Conservation (phyloP, 2,888 invertebrate species). For the Limnephilus rhombicus region DNA sequence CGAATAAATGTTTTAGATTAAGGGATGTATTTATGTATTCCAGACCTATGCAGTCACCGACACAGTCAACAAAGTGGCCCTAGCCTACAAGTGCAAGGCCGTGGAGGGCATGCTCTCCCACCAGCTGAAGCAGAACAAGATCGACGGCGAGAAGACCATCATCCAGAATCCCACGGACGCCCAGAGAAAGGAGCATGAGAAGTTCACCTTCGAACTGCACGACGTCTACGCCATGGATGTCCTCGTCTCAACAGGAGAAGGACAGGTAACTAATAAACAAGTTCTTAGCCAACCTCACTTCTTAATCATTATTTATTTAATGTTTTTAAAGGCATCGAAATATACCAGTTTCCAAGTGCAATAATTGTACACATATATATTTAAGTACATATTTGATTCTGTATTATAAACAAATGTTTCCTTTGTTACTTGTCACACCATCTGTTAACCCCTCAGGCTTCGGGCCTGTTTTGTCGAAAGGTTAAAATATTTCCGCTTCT, state of each 20-base stretch:
- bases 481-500: no score
- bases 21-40: slow-evolving; percentile 49
- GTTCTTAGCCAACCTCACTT: not conserved
- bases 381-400: not conserved
- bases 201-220: slow-evolving; percentile 95
- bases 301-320: not conserved
- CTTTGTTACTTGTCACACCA: no score
- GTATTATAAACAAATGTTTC: not conserved
- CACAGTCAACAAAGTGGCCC: slow-evolving; percentile 94
- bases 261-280: slow-evolving; percentile 79
- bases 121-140: slow-evolving; percentile 96
- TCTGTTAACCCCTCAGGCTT: no score
- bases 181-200: slow-evolving; percentile 98
- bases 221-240: slow-evolving; percentile 99
- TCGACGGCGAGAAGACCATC: slow-evolving; percentile 98
- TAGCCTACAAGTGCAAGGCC: slow-evolving; percentile 96
- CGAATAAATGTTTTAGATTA: no score
- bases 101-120: slow-evolving; percentile 98
- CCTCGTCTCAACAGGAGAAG: slow-evolving; percentile 97
- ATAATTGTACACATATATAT: no score
- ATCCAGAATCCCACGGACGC: slow-evolving; percentile 98
- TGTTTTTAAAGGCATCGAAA: not conserved
- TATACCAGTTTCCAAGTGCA: not conserved
- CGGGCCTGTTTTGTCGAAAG: no score
- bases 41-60: slow-evolving; percentile 95